Percentiles rank a stretch among this genome's conserved stretches.
These are phyloP conservation scores for Orcinus orca DNA, from an alignment of 2,113 vertebrate genomes.

Conservation along the genomic window DNA sequence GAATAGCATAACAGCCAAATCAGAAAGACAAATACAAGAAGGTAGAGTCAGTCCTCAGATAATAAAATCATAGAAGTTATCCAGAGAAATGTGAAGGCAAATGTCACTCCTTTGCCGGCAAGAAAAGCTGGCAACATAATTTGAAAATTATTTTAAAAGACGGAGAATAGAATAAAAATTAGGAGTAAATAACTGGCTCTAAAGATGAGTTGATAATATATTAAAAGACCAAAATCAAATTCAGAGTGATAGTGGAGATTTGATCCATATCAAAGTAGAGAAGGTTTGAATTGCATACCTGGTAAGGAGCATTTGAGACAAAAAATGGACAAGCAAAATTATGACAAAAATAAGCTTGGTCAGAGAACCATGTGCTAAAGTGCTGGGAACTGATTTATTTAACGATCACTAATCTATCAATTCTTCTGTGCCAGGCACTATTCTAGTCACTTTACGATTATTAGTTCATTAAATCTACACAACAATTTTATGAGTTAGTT, in stretches of 20 bases:
- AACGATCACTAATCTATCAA: neutral
- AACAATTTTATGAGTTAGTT: neutral
- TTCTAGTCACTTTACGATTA: neutral
- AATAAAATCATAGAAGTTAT: neutral
- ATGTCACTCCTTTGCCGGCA: neutral
- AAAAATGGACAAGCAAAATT: neutral
- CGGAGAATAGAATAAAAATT: neutral
- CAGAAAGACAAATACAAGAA: neutral
- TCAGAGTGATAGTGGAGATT: neutral
- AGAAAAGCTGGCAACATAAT: neutral
- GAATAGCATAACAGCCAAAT: neutral
- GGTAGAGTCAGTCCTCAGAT: neutral
- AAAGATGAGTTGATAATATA: neutral
- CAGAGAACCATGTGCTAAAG: neutral
- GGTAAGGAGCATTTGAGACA: neutral
- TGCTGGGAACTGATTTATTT: constrained; percentile 17
- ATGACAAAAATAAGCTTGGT: neutral
- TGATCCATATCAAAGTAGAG: neutral
- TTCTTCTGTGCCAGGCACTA: neutral
- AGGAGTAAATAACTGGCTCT: neutral
- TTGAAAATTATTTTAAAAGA: neutral
- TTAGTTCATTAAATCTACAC: neutral
- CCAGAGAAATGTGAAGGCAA: neutral
- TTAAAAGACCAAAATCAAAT: constrained; percentile 27
- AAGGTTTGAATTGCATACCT: neutral